phyloP scores from a whole-genome alignment of 2,113 vertebrate genomes.

The Gymnarchus niloticus region DNA sequence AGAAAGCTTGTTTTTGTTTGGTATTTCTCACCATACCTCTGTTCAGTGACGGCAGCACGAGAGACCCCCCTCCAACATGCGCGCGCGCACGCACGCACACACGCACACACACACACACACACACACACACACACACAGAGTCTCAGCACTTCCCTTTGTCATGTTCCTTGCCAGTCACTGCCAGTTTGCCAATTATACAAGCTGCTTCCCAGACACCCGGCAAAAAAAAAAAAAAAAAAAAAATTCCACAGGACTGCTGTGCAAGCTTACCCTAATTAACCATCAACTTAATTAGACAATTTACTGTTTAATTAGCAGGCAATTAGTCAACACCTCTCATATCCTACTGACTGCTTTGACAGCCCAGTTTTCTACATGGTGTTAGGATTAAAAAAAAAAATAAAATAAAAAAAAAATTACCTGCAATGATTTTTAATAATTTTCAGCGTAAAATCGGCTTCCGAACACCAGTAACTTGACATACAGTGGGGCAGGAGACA shows the following conservation, averaged over 20 bases:
- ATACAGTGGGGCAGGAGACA: constrained; percentile 25
- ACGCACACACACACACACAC: constrained; percentile 53
- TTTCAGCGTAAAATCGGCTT: constrained; percentile 33
- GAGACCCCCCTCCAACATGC: constrained; percentile 44
- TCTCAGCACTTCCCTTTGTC: constrained; percentile 59
- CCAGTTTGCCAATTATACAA: constrained; percentile 83
- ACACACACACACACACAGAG: constrained; percentile 66
- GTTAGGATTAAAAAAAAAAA: constrained; percentile 62
- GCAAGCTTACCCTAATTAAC: constrained; percentile 89
- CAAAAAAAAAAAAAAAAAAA: constrained; percentile 40
- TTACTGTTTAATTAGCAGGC: constrained; percentile 94
- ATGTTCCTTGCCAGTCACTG: constrained; percentile 73
- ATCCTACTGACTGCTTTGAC: constrained; percentile 89
- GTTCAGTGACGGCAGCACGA: constrained; percentile 29
- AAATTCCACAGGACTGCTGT: constrained; percentile 84
- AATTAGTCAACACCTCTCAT: constrained; percentile 91
- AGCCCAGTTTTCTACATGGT: constrained; percentile 73
- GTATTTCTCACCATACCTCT: constrained; percentile 3
- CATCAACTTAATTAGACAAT: constrained; percentile 94
- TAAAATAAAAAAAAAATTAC: constrained; percentile 55
- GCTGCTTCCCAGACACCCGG: constrained; percentile 80
- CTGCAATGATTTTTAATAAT: constrained; percentile 49
- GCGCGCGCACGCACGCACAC: background rate
- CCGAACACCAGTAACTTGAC: constrained; percentile 39
- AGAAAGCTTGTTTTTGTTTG: constrained; percentile 8